These are phyloP conservation scores for Drosophila dives DNA, from an alignment of 2,888 invertebrate genomes.

Conservation along the genomic window DNA sequence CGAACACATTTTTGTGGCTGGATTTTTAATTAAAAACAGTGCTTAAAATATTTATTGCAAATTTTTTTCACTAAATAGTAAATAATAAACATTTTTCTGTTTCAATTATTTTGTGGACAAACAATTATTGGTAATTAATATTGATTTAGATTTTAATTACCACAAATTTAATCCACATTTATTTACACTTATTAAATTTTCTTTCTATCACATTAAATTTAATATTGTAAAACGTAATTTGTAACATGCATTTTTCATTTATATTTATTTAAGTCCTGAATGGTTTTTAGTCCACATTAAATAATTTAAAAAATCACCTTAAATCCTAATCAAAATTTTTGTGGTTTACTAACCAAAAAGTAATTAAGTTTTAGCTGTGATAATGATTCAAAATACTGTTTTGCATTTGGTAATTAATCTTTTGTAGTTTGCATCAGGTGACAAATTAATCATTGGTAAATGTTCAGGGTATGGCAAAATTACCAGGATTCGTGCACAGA, in stretches of 20 bases:
- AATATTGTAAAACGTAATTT: not conserved
- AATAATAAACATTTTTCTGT: not conserved
- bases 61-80: not conserved
- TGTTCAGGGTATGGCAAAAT: constrained; percentile 48
- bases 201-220: not conserved
- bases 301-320: not conserved
- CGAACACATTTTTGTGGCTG: too few relatives aligned
- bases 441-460: constrained; percentile 52
- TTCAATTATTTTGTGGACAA: not conserved
- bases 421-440: constrained; percentile 41
- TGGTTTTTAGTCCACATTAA: not conserved
- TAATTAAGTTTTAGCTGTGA: not conserved
- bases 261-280: not conserved
- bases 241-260: not conserved
- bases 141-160: not conserved
- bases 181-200: not conserved
- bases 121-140: not conserved
- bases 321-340: not conserved
- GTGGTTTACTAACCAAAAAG: not conserved
- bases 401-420: constrained; percentile 50
- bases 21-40: not conserved
- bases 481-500: constrained; percentile 35
- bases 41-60: not conserved
- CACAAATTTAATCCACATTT: not conserved
- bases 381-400: constrained; percentile 6